These are phyloP conservation scores for Teleopsis dalmanni DNA, from an alignment of 1,140 invertebrate species.

Conservation along the genomic window DNA sequence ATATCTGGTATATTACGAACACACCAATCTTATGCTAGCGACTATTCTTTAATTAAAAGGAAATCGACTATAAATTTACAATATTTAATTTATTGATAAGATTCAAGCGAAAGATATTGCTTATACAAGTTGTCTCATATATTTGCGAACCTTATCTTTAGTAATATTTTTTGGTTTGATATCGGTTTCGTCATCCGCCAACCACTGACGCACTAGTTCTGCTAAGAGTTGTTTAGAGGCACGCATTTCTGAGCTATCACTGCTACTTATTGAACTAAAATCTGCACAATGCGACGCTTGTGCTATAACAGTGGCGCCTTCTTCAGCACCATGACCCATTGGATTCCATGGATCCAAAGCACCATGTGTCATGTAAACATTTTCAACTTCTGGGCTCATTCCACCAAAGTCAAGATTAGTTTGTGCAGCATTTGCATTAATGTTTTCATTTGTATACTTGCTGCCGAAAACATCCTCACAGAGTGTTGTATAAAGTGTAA, in stretches of 20 bases:
- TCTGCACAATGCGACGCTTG: slow-evolving; percentile 61
- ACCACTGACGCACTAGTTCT: slow-evolving; percentile 53
- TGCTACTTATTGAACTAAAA: slow-evolving; percentile 50
- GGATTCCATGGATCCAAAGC: slow-evolving; percentile 58
- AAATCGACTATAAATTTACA: too few species aligned
- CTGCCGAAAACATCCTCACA: slow-evolving; percentile 59
- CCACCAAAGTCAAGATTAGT: slow-evolving; percentile 58
- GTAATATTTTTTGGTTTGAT: not conserved
- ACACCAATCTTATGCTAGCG: too few species aligned
- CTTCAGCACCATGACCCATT: slow-evolving; percentile 51
- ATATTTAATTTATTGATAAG: too few species aligned
- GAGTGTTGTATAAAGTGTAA: slow-evolving; percentile 56
- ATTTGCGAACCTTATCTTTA: too few species aligned
- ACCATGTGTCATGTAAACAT: slow-evolving; percentile 56
- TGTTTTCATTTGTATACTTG: slow-evolving; percentile 47
- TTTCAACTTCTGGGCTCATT: slow-evolving; percentile 48
- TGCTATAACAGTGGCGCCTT: slow-evolving; percentile 47
- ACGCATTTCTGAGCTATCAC: slow-evolving; percentile 52
- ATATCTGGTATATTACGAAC: too few species aligned
- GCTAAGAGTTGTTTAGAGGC: slow-evolving; percentile 52
- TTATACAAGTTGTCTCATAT: too few species aligned
- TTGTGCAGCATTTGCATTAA: slow-evolving; percentile 47
- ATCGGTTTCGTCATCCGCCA: slow-evolving; percentile 18
- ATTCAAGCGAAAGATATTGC: not conserved
- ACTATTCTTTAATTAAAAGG: too few species aligned